Conservation (phyloP, 2,113 vertebrate species). For the Oostethus manadensis region DNA sequence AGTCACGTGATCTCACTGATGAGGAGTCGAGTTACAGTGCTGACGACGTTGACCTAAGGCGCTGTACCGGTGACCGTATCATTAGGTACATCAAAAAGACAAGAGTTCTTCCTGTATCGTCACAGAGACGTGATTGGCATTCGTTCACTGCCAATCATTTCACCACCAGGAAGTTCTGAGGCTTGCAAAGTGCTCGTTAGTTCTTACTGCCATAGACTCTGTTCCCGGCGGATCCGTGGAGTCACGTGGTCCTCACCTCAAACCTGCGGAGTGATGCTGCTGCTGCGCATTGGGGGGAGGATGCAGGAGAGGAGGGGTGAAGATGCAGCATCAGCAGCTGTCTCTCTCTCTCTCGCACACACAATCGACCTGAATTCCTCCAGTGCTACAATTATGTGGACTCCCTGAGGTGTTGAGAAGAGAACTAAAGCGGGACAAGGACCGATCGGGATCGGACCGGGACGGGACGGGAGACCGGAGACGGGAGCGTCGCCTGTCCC, state of each 20-base stretch:
- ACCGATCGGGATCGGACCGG: constrained; percentile 14
- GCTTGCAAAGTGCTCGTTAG: neutral
- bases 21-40: too few relatives aligned
- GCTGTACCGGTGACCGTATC: too few relatives aligned
- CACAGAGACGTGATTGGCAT: too few relatives aligned
- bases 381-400: constrained; percentile 57
- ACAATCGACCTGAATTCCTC: constrained; percentile 65
- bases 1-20: too few relatives aligned
- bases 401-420: constrained; percentile 48
- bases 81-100: too few relatives aligned
- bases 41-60: too few relatives aligned
- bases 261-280: neutral
- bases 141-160: neutral
- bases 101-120: too few relatives aligned
- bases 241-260: neutral
- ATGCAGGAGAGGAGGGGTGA: constrained; percentile 16
- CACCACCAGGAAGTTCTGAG: neutral
- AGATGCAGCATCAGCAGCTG: constrained; percentile 21
- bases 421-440: constrained; percentile 56
- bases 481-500: constrained; percentile 6
- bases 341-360: constrained; percentile 5
- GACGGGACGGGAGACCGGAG: constrained; percentile 6
- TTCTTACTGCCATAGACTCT: too few relatives aligned
- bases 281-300: too few relatives aligned
- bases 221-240: neutral